Conservation (phyloP, 2,797 vertebrate genomes). For the Xyrichtys novacula region DNA sequence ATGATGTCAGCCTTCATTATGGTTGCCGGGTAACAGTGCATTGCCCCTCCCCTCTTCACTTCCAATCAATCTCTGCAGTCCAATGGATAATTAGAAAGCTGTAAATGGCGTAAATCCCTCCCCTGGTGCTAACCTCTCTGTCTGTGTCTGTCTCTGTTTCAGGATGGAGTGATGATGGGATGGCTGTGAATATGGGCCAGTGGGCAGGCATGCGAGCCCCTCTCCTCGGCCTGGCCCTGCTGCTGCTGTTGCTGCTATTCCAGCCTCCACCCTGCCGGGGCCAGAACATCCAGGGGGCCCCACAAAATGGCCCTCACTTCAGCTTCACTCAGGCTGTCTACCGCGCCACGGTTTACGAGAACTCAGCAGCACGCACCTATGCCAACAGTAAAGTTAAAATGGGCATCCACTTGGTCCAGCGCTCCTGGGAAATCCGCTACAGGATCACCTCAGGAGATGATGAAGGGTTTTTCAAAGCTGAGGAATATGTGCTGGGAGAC, state of each 20-base stretch:
- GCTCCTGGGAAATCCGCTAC: conserved; percentile 96
- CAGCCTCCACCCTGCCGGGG: conserved; percentile 72
- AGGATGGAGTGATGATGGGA: conserved; percentile 93
- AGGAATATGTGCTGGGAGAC: conserved; percentile 95
- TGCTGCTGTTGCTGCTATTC: conserved; percentile 86
- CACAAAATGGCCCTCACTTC: conserved; percentile 82
- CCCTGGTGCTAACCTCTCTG: conserved; percentile 39
- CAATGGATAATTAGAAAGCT: conserved; percentile 53
- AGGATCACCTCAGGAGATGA: conserved; percentile 96
- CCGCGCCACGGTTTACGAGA: conserved; percentile 94
- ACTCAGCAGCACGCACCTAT: conserved; percentile 97
- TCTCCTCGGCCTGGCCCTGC: conserved; percentile 84
- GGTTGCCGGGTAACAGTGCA: conserved; percentile 56
- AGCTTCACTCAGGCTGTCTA: conserved; percentile 93
- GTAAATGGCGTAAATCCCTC: conserved; percentile 32
- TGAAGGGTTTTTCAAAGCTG: conserved; percentile 97
- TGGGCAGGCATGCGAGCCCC: conserved; percentile 88
- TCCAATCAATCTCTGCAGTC: conserved; percentile 49
- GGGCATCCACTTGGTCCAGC: conserved; percentile 90
- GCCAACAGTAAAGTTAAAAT: conserved; percentile 94
- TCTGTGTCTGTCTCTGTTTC: conserved; percentile 42
- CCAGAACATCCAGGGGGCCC: conserved; percentile 76
- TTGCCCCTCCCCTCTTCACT: conserved; percentile 6
- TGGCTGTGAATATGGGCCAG: conserved; percentile 93
- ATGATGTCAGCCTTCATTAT: conserved; percentile 75